Evolutionary conservation across 1,140 invertebrate species (phyloP).

Genomic region (Melanaphis sacchari): DNA sequence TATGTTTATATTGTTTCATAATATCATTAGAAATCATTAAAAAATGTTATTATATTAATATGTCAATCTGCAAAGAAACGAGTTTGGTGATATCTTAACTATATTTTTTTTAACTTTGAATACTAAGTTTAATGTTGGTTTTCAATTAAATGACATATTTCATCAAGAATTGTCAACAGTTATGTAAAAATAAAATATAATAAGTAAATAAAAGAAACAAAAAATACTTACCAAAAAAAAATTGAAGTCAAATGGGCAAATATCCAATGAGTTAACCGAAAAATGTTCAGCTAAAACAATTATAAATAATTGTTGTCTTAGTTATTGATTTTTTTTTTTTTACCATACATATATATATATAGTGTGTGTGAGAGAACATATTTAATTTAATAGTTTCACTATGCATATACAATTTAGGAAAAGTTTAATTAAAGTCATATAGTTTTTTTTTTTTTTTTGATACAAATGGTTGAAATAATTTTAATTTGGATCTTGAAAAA

Average conservation of each 20-base stretch:
- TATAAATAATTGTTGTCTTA: not conserved
- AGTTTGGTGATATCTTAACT: not conserved
- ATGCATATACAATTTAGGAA: not conserved
- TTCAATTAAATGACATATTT: not conserved
- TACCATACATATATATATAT: too few relatives aligned
- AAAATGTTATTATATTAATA: not conserved
- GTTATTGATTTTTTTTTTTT: not conserved
- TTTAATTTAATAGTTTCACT: not conserved
- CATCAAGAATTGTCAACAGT: not conserved
- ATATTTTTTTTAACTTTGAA: not conserved
- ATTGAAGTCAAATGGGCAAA: constrained; percentile 35
- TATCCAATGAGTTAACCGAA: not conserved
- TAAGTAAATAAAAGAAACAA: not conserved
- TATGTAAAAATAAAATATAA: not conserved
- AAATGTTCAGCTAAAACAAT: not conserved
- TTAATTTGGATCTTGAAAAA: too few relatives aligned
- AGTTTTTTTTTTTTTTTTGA: too few relatives aligned
- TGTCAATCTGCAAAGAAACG: not conserved
- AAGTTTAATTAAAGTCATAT: too few relatives aligned
- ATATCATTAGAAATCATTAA: not conserved
- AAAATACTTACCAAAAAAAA: constrained; percentile 48
- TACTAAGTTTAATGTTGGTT: not conserved
- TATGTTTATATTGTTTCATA: not conserved
- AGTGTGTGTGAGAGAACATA: too few relatives aligned
- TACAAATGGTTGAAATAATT: not conserved